Conservation (phyloP, 2,797 vertebrate genomes). For the Platyrinchus mystaceus region DNA sequence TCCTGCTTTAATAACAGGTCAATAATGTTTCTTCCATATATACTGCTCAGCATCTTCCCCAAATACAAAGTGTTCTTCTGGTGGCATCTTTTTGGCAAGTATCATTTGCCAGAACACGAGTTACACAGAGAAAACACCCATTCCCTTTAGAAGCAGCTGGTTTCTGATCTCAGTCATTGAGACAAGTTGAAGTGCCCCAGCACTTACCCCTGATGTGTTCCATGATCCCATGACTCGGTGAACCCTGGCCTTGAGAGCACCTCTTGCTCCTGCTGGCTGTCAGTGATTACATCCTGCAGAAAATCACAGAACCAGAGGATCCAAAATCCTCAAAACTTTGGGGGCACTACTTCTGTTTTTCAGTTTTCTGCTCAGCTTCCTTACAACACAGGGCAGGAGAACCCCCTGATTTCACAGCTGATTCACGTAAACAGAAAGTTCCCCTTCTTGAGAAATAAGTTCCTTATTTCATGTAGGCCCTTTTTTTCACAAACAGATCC, state of each 20-base stretch:
- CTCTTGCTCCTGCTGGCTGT: neutral
- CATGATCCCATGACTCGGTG: neutral
- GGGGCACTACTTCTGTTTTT: neutral
- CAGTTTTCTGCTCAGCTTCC: neutral
- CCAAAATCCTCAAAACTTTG: neutral
- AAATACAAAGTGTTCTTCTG: neutral
- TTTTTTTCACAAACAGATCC: neutral
- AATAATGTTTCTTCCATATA: neutral
- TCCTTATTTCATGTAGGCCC: slow-evolving; percentile 2
- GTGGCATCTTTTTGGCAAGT: neutral
- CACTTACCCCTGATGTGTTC: neutral
- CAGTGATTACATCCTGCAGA: neutral
- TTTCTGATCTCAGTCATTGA: neutral
- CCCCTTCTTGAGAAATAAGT: slow-evolving; percentile 7
- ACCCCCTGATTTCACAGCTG: neutral
- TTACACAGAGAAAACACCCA: neutral
- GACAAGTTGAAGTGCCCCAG: neutral
- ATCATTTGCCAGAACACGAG: neutral
- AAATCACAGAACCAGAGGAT: neutral
- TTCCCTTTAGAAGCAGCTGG: neutral
- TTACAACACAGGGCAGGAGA: neutral
- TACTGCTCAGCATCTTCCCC: neutral
- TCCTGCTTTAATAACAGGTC: neutral
- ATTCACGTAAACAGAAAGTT: slow-evolving; percentile 13
- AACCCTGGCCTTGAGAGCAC: neutral